Conservation (phyloP, 2,113 vertebrate species). For the Catharus fuscescens region DNA sequence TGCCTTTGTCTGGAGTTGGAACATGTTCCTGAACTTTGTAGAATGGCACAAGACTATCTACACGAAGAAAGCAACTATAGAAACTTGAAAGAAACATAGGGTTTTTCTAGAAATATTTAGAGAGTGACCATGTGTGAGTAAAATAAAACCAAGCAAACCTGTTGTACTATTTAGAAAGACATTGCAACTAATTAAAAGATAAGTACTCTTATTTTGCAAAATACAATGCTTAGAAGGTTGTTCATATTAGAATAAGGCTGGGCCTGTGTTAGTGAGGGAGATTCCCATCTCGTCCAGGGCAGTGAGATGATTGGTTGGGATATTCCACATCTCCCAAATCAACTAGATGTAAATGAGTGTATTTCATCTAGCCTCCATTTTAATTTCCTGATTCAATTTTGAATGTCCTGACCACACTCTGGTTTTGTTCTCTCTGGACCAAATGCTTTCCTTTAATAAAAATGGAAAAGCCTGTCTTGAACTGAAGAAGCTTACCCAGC, state of each 20-base stretch:
- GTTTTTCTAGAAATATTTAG: not conserved
- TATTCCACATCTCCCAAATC: not conserved
- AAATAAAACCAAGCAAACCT: not conserved
- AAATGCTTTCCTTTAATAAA: not conserved
- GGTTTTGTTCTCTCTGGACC: not conserved
- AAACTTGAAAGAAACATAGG: not conserved
- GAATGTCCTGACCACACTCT: not conserved
- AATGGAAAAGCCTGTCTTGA: not conserved
- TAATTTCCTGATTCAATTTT: not conserved
- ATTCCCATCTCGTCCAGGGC: not conserved
- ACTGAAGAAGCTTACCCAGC: not conserved
- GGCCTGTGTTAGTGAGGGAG: not conserved
- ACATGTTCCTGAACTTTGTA: not conserved
- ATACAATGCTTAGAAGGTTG: not conserved
- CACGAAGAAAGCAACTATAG: not conserved
- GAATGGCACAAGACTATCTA: not conserved
- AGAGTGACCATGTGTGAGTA: not conserved
- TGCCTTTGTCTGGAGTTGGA: not conserved
- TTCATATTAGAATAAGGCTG: not conserved
- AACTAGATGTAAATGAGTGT: not conserved
- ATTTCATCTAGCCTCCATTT: not conserved
- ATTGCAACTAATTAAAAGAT: not conserved
- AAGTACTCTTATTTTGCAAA: not conserved
- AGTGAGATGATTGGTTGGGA: not conserved
- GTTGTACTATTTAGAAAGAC: not conserved